A percentile compares a stretch with the other conserved stretches of the same genome.
Evolutionary conservation across 2,113 vertebrate genomes (phyloP).

Genomic region (Semnornis frantzii): DNA sequence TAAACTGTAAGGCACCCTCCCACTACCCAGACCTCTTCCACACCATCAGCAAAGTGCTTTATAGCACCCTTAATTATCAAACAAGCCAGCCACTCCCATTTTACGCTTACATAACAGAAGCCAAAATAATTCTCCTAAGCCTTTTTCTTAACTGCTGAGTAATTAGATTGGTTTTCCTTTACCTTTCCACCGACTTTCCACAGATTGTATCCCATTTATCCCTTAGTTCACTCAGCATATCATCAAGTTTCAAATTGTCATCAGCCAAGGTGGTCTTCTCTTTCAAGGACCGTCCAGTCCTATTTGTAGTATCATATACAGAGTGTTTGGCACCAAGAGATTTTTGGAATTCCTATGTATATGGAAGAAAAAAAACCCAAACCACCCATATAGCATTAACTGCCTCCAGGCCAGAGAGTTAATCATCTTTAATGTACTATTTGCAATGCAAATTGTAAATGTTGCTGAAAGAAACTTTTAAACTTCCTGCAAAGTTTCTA

Average conservation of each 20-base stretch:
- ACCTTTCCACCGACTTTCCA: constrained; percentile 98
- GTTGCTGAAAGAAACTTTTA: neutral
- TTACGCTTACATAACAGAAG: neutral
- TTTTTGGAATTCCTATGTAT: constrained; percentile 92
- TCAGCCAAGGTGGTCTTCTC: constrained; percentile 92
- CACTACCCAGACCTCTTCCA: neutral
- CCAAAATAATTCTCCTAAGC: neutral
- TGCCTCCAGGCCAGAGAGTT: neutral
- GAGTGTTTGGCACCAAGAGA: constrained; percentile 94
- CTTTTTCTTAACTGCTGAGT: neutral
- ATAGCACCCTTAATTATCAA: neutral
- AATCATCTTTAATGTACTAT: neutral
- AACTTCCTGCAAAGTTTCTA: neutral
- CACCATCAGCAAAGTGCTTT: neutral
- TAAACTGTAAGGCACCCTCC: neutral
- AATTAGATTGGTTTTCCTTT: neutral
- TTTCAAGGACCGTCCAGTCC: constrained; percentile 93
- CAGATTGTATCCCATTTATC: constrained; percentile 99
- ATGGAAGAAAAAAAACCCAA: neutral
- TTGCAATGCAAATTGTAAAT: neutral
- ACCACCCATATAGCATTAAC: neutral
- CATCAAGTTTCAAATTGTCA: constrained; percentile 92
- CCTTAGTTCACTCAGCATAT: constrained; percentile 95
- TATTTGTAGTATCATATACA: constrained; percentile 92
- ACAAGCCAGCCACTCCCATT: neutral